These are phyloP conservation scores for Cryptophagus acutangulus DNA, from an alignment of 2,888 invertebrate species.

Conservation along the genomic window DNA sequence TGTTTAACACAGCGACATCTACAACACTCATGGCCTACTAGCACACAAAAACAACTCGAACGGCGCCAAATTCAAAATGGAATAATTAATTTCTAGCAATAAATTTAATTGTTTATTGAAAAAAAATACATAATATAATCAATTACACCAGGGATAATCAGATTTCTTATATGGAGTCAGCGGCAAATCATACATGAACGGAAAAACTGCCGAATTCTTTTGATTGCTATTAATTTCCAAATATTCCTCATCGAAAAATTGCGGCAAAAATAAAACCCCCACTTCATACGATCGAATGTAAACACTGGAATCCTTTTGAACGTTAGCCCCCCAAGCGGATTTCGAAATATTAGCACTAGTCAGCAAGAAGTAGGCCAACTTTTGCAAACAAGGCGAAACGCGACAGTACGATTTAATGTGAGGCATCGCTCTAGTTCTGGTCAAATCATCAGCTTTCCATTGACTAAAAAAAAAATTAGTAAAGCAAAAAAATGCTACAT, in stretches of 20 bases:
- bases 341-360: slow-evolving; percentile 96
- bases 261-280: slow-evolving; percentile 84
- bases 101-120: not conserved
- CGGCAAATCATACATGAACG: slow-evolving; percentile 81
- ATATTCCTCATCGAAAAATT: slow-evolving; percentile 65
- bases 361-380: slow-evolving; percentile 76
- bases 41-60: no score
- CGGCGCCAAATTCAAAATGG: not conserved
- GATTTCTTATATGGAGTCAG: slow-evolving; percentile 62
- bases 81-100: slow-evolving; percentile 1
- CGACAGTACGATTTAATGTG: slow-evolving; percentile 91
- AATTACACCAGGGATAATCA: slow-evolving; percentile 61
- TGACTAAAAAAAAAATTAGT: slow-evolving; percentile 54
- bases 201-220: slow-evolving; percentile 47
- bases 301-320: slow-evolving; percentile 42
- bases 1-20: no score
- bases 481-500: slow-evolving; percentile 6
- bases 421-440: slow-evolving; percentile 82
- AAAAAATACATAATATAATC: no score
- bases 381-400: slow-evolving; percentile 60
- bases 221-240: slow-evolving; percentile 38
- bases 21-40: no score
- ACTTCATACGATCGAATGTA: slow-evolving; percentile 85
- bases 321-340: slow-evolving; percentile 89
- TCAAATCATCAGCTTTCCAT: slow-evolving; percentile 71